phyloP scores from a whole-genome alignment of 2,113 vertebrate species.

The Cebus imitator region DNA sequence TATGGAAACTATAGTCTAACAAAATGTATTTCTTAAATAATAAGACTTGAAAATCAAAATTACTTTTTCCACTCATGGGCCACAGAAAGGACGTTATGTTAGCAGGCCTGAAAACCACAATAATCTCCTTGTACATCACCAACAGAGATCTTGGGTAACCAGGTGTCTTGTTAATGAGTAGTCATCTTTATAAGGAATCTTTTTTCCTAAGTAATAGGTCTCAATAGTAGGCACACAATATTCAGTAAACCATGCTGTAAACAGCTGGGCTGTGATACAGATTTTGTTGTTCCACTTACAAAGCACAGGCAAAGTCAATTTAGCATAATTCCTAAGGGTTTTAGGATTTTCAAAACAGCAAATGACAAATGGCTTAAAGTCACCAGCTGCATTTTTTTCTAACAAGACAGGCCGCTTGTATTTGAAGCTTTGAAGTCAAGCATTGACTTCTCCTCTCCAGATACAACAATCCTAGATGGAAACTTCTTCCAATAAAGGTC shows the following conservation, averaged over 20 bases:
- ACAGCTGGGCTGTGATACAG: background rate
- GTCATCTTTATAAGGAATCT: background rate
- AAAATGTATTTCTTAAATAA: background rate
- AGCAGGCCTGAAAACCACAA: background rate
- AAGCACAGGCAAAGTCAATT: background rate
- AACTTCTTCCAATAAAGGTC: background rate
- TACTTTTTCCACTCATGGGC: background rate
- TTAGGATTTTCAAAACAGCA: background rate
- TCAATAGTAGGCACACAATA: background rate
- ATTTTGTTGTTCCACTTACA: background rate
- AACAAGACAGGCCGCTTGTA: background rate
- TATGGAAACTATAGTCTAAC: background rate
- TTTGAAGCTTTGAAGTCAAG: background rate
- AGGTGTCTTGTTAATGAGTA: background rate
- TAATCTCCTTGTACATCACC: background rate
- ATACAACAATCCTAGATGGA: background rate
- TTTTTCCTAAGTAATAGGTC: background rate
- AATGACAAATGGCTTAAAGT: background rate
- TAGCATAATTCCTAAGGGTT: background rate
- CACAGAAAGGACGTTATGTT: background rate
- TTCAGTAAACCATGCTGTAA: background rate
- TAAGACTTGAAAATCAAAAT: background rate
- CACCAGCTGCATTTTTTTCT: background rate
- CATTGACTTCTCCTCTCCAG: background rate
- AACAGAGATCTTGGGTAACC: background rate